These are phyloP conservation scores for Nycticryphes semicollaris DNA, from an alignment of 2,113 vertebrate species.

Conservation along the genomic window DNA sequence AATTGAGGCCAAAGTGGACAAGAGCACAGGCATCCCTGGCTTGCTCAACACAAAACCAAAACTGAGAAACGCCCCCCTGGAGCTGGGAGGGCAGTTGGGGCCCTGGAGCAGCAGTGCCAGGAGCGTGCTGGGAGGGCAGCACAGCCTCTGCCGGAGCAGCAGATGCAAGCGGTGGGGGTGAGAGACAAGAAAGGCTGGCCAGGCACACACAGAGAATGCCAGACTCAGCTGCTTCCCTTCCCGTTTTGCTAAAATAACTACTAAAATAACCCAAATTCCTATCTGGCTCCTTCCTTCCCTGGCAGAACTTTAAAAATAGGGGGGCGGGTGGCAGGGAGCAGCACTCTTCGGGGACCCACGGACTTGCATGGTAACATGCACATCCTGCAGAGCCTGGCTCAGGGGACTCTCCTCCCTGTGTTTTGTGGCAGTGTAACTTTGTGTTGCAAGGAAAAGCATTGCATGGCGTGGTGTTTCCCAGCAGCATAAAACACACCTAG, in stretches of 20 bases:
- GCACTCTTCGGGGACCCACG: not conserved
- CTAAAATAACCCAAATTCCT: not conserved
- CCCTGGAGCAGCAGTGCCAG: not conserved
- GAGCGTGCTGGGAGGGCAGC: fast-evolving
- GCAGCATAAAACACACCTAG: not conserved
- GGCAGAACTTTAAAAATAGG: not conserved
- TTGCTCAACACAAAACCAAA: not conserved
- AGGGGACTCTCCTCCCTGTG: not conserved
- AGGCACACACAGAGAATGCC: not conserved
- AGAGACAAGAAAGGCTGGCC: fast-evolving
- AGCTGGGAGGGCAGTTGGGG: not conserved
- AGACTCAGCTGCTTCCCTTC: not conserved
- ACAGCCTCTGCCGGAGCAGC: not conserved
- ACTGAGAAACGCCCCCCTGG: fast-evolving
- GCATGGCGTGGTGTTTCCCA: not conserved
- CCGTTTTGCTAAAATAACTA: not conserved
- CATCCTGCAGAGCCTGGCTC: not conserved
- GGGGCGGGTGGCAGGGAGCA: not conserved
- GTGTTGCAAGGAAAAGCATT: not conserved
- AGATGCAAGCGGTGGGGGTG: not conserved
- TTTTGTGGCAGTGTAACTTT: not conserved
- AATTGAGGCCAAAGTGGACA: not conserved
- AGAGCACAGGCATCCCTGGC: fast-evolving
- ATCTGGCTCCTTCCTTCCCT: not conserved
- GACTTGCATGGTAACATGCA: not conserved